Evolutionary conservation across 64 coral and sea anemone species (phyloP), one percentile per base, ranked within the genome.

Genomic region (Cladopsammia gracilis): DNA sequence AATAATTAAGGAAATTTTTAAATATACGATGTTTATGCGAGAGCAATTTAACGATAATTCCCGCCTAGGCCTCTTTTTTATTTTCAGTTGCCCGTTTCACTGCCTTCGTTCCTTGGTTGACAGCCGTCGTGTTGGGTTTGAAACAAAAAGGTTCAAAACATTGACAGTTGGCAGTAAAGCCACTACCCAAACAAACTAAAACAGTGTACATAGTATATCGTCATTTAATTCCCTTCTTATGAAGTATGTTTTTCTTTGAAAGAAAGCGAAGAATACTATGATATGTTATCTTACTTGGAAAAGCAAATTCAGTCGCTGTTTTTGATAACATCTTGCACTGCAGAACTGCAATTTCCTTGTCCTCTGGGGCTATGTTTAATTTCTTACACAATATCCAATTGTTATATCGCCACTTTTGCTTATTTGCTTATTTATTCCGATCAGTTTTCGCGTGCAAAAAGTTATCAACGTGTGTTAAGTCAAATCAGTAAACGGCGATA

Each of bases 201-300:
- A 14, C 26, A 45, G 26, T 58, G 23, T 18, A 60, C 54, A 84
- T 3, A 67, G 50, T 9, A 13, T 62, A 48, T 52, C 43, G 34
- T 9, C 19, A 20, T 50, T 84, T 67, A 49, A 67, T 68, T 84
- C 26, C 45, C 58, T 25, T 47, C 9, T 84, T 5, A 20, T 50
- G 19, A 25, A 44, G 25, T 14, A 5, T 24, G 19, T 51, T 75
- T 42, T 49, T 13, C 18, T 8, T 10, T 22, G 4, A 20, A 25
- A n/a, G 64, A 34, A 34, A 34, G 34, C 34, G 34, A 34, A 34
- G 64, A 24, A 10, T 8, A 9, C n/a, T 20, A 3, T 7, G 46
- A 84, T 67, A 44, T 50, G 19, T 84, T 84, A 84, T 84, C 80
- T 75, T 6, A 20, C 20, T 20, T 49, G 24, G 44, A 15, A 64